Evolutionary conservation across 2,888 invertebrate genomes (phyloP).

Genomic region (Tetranychus piercei): DNA sequence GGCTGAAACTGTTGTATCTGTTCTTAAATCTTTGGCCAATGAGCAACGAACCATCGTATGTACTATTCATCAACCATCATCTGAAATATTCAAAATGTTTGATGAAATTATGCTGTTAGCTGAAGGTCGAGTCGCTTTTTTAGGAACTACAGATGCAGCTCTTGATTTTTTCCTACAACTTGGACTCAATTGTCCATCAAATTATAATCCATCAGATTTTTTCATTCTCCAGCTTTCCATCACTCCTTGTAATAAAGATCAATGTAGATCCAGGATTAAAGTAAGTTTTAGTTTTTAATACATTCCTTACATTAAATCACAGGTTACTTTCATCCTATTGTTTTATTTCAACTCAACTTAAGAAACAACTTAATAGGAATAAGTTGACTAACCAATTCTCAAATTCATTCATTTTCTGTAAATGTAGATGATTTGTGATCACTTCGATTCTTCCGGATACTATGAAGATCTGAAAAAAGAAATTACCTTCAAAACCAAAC

Average conservation of each 20-base stretch:
- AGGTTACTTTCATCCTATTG: no score
- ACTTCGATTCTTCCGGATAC: neutral
- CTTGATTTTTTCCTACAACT: constrained; percentile 32
- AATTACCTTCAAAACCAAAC: neutral
- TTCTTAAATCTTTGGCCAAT: constrained; percentile 35
- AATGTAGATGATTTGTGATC: no score
- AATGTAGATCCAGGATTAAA: constrained; percentile 51
- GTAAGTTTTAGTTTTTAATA: neutral
- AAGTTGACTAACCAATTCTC: no score
- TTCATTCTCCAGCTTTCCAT: constrained; percentile 34
- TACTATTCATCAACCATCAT: constrained; percentile 38
- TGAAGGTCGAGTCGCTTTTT: constrained; percentile 38
- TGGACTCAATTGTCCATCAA: constrained; percentile 34
- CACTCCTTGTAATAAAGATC: constrained; percentile 42
- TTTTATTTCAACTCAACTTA: no score
- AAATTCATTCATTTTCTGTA: no score
- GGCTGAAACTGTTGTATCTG: constrained; percentile 78
- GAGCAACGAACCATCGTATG: constrained; percentile 38
- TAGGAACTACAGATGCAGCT: constrained; percentile 36
- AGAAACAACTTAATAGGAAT: no score
- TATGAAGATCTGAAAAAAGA: neutral
- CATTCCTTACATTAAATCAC: no score
- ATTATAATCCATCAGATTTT: constrained; percentile 38
- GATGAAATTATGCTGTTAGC: constrained; percentile 38
- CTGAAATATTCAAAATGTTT: constrained; percentile 32